Evolutionary conservation across 2,113 vertebrate genomes (phyloP), one percentile per base, ranked within the genome.

Genomic region (Regulus satrapa): DNA sequence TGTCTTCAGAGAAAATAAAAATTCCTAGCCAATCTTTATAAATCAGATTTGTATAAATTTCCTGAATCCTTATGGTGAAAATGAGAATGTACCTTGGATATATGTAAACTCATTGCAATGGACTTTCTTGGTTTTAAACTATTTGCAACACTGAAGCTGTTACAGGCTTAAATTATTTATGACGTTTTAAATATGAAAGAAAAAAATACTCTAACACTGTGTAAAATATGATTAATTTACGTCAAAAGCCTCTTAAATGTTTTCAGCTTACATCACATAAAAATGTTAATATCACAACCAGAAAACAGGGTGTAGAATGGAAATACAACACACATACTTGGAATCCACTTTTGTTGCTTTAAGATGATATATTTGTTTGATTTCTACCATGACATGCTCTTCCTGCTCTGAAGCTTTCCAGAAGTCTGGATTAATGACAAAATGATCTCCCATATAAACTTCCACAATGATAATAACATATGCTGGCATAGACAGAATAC

Each of bases 391-490:
- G 88, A 88, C 92, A 94, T 34, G 31, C 18, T 93, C 52, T 96
- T 96, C 92, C 93, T 85, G 88, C 78, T 92, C 82, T 94, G 89
- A 92, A 79, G 67, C 88, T 93, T 94, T 91, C 92, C 85, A 96
- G 92, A 96, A 95, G 72, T 59, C 92, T 95, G 92, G 75, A 95
- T 88, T 95, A 93, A 95, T 88, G 93, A 88, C 88, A 86, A 88
- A 88, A 90, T 89, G 48, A 90, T 93, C 85, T 88, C 55, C 40
- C 46, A 19, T 92, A 77, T 93, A 95, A 96, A 85, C 32, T 90
- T 85, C 45, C 48, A 92, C 71, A 83, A 77, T 59, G 63, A 92
- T 80, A 85, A 94, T 85, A 96, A 73, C 78, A 89, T 85, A 66
- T 94, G 87, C 40, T 94, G 85, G 66, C 71, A 91, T n/a, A 91